Conservation (phyloP, 1,140 invertebrate genomes). For the Ridgeia piscesae region DNA sequence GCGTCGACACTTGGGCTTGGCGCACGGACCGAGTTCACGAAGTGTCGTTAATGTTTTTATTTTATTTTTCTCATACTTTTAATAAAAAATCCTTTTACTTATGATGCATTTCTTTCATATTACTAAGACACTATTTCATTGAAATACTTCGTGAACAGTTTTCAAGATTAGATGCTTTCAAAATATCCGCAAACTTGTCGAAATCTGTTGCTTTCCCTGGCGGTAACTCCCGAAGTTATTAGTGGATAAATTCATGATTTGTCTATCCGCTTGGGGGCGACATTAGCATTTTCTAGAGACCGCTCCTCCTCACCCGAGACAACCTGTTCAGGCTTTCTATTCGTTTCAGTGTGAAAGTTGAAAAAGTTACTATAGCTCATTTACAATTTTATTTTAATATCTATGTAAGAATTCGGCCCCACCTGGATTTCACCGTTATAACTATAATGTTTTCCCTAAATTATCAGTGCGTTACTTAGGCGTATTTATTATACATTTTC, state of each 20-base stretch:
- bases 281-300: neutral
- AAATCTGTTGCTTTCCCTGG: neutral
- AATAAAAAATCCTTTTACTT: neutral
- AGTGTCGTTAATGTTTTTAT: neutral
- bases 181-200: neutral
- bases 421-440: too few relatives aligned
- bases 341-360: too few relatives aligned
- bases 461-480: too few relatives aligned
- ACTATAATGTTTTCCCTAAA: too few relatives aligned
- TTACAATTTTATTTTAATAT: too few relatives aligned
- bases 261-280: neutral
- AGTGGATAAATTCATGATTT: neutral
- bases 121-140: neutral
- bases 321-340: too few relatives aligned
- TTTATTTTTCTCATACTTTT: neutral
- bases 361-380: too few relatives aligned
- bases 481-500: too few relatives aligned
- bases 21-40: neutral
- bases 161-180: neutral
- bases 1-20: neutral
- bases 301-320: too few relatives aligned
- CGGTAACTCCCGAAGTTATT: neutral
- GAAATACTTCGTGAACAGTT: neutral
- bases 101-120: neutral
- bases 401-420: too few relatives aligned